Percentiles rank a stretch among this genome's conserved stretches.
Conservation (phyloP, 2,797 vertebrate species). For the Steatocranus sp. region DNA sequence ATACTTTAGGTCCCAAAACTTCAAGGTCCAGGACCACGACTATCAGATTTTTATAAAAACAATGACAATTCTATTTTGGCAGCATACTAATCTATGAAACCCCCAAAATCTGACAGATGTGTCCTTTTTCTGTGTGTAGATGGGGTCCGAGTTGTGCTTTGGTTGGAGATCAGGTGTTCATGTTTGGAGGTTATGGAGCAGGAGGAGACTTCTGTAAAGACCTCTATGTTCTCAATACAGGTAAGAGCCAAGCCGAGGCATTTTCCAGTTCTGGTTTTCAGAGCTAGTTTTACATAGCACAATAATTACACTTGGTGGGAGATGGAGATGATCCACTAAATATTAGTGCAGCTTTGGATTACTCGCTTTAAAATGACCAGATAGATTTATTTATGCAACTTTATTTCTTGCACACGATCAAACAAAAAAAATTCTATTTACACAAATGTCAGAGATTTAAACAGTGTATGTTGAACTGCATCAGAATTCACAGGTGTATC, state of each 20-base stretch:
- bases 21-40: background rate
- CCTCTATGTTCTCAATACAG: constrained; percentile 70
- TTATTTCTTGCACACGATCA: background rate
- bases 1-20: background rate
- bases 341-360: background rate
- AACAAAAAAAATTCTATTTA: background rate
- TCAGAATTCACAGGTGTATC: background rate
- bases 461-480: background rate
- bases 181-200: constrained; percentile 69
- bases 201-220: constrained; percentile 64
- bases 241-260: constrained; percentile 20
- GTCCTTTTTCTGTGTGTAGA: constrained; percentile 33
- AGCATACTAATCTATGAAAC: background rate
- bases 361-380: background rate
- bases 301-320: background rate
- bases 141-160: constrained; percentile 61
- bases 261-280: background rate
- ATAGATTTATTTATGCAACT: background rate
- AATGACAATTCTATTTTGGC: background rate
- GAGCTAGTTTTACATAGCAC: background rate
- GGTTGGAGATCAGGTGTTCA: constrained; percentile 70
- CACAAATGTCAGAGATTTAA: background rate
- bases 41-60: background rate
- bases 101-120: background rate
- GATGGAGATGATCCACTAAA: background rate